Base-by-base conservation (phyloP, 2,113 vertebrate species). In the Archilochus colubris region DNA sequence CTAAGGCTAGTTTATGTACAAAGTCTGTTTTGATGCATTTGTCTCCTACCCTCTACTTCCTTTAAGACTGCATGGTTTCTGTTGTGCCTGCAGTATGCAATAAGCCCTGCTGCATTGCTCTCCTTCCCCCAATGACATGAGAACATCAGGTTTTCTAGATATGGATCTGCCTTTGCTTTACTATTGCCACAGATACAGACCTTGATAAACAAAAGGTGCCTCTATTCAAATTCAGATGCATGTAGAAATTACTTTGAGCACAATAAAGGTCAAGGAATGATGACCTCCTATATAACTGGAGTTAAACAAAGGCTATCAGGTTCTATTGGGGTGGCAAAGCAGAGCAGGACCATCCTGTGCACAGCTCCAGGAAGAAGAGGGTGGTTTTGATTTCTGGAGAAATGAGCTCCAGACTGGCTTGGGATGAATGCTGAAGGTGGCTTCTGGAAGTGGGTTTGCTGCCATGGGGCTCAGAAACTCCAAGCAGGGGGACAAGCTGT, bases 281-380 rank as follows among this genome's bases (percentile, higher is more conserved):
- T 0, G 0, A 33, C 27, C 77, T 66, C 22, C 54, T 67, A 0
- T 18, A 18, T 22, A 21, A 16, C 76, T 80, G 58, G 27, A 63
- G 20, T 61, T 78, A 77, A 77, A 62, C 25, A 53, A 24, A 76
- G 27, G 27, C 40, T 63, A 33, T 18, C n/a, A 84, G 50, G 14
- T 27, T 30, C 48, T 40, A 12, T 25, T 1, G 1, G 58, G 53
- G n/a, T 9, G 28, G 53, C n/a, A 50, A 75, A 24, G 80, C 51
- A 51, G 77, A 86, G 38, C 25, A 82, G 43, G 46, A 54, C 27
- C 8, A 20, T 80, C 5, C 58, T 76, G 48, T 51, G 38, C 40
- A 30, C 28, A 80, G 50, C 16, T 20, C 14, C 43, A 27, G 0
- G 9, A 28, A 72, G 17, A 72, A 38, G n/a, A 6, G 33, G 12